Evolutionary conservation across 2,888 invertebrate species (phyloP), one percentile per base, ranked within the genome.

Genomic region (Griposia aprilina): DNA sequence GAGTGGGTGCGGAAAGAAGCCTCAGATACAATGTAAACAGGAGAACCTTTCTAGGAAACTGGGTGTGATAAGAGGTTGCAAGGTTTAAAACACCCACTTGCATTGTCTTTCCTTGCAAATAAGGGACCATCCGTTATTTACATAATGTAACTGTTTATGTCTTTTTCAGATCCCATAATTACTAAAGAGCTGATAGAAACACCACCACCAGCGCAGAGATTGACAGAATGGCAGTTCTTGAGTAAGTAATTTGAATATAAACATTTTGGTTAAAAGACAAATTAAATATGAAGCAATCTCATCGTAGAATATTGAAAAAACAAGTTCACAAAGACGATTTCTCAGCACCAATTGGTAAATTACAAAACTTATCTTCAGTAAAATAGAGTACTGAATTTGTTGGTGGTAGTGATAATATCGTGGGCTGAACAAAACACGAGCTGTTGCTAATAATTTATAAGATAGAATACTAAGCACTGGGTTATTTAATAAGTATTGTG

Each of bases 171-270:
- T 80, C 65, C 82, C 17, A 85, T 85, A 48, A 82, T 81, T 8
- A 84, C 90, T 1, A 90, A 90, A 63, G 89, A 91, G 20, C 80
- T 95, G 0, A 76, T 94, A 7, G 75, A 88, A 0, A 87, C 85
- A 5, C 74, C 85, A 45, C 81, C 68, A 15, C 68, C 63, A 4
- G 78, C 83, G 60, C 36, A 74, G 10, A 80, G 90, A 65, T 80
- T 85, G 60, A 91, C 94, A n/a, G 89, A 93, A 78, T 95, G 94
- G 94, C 91, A 91, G 59, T 93, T 93, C 45, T 88, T 95, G 71
- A 88, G 91, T 91, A 86, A 86, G 90, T 87, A 15, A 5, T 62
- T n/a, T 73, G 17, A 17, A 8, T 23, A 11, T 11, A 8, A 67
- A 30, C 2, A 48, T 50, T 45, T 66, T 48, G 11, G 11, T 13